Evolutionary conservation across 2,113 vertebrate species (phyloP), one percentile per base, ranked within the genome.

Genomic region (Sciurus niger): DNA sequence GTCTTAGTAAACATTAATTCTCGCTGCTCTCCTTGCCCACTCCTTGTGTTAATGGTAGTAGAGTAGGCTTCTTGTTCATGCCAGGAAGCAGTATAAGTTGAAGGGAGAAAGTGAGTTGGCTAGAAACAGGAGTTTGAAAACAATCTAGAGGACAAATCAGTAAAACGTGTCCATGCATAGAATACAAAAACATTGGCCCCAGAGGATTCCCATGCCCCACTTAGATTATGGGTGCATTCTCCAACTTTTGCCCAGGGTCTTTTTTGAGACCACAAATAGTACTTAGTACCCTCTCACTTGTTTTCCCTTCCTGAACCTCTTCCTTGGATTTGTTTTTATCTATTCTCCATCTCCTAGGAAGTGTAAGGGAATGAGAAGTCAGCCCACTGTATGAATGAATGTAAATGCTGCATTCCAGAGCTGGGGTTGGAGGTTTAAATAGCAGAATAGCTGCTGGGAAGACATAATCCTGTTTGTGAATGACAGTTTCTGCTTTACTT

Each of bases 101-200:
- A 76, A 85, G 17, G 48, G 73, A 91, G 63, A 74, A 95, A 84
- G 30, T 48, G 9, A 83, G n/a, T 3, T 76, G 65, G 13, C 37
- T 89, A 24, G 32, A 70, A 94, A 83, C 30, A 92, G 18, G 65
- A 32, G 14, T n/a, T 60, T n/a, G 40, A 89, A 92, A 95, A 60
- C 67, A 65, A 63, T 55, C 58, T 30, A 95, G 67, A 80, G 73
- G 84, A 82, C 12, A 53, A 48, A 68, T 24, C 51, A 25, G 20
- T 65, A 51, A 58, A 28, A 40, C 16, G 17, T 20, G 24, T 3
- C 9, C 4, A 28, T 43, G 20, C 37, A 16, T 13, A 67, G 37
- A 78, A 83, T 12, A 30, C 14, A n/a, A 46, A 14, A 63, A 63
- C 60, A 25, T 28, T 63, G 60, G 20, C 55, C 7, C 55, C 20